Evolutionary conservation across 2,888 invertebrate genomes (phyloP), one percentile per base, ranked within the genome.

Genomic region (Acrobeloides nanus): DNA sequence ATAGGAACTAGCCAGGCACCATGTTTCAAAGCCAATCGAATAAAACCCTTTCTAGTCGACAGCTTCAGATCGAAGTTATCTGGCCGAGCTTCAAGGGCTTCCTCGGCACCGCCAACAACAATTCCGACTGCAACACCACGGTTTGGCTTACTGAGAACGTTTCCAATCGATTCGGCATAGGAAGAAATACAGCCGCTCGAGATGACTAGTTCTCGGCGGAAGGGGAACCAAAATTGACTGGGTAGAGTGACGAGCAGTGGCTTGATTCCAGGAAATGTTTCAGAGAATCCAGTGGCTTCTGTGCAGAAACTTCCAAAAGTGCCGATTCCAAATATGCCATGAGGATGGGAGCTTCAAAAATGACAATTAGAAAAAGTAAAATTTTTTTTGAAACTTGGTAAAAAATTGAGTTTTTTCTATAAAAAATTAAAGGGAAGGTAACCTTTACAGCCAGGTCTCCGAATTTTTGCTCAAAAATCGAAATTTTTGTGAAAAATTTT

Each of bases 41-140:
- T 58, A 49, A 67, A 69, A 31, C 69, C 69, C 17, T 55, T 40
- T 15, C 57, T 20, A 8, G 35, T 24, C 34, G 38, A 40, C 17
- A 64, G 29, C 6, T 44, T 51, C 15, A 59, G 50, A 18, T 50
- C 44, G 35, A 31, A 38, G n/a, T 41, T 37, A 2, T 73, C 75
- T 0, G 89, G 88, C 68, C 82, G 82, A 1, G 86, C 83, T 45
- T 70, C 66, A n/a, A 89, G 78, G 0, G 87, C 84, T 75, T 93
- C 92, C 5, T 84, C 82, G 0, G 88, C 88, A 0, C 93, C 92
- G 0, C 92, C 92, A 1, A 89, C 83, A 43, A 89, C 81, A 33
- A 93, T 77, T 2, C 84, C 81, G 0, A 82, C 81, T 0, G 81
- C 85, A 75, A 80, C 79, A 4, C 60, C 62, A 46, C 61, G 59